Conservation (phyloP, 2,113 vertebrate genomes). For the Isichthys henryi region DNA sequence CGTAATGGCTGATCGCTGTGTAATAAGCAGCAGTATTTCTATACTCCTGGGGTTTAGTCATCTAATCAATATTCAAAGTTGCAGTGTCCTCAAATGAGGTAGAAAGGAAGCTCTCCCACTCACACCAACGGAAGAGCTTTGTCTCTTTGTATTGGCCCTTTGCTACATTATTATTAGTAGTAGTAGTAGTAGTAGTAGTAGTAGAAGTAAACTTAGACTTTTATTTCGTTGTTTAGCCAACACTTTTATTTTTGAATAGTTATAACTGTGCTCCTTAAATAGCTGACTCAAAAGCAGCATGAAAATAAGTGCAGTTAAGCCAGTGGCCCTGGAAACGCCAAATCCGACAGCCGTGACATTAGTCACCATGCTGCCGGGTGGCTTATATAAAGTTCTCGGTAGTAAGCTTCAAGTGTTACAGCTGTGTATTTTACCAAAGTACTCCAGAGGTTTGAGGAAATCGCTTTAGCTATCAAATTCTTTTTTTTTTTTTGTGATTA, state of each 20-base stretch:
- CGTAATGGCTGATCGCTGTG: neutral
- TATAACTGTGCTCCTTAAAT: neutral
- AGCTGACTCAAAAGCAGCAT: neutral
- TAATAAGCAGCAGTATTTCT: neutral
- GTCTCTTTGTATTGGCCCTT: neutral
- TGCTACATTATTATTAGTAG: neutral
- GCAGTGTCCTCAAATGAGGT: neutral
- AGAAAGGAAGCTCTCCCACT: neutral
- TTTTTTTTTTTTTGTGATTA: neutral
- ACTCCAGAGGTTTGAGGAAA: neutral
- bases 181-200: neutral
- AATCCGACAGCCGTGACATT: neutral
- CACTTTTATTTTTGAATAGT: neutral
- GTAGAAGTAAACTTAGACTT: neutral
- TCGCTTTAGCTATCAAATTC: neutral
- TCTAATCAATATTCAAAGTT: neutral
- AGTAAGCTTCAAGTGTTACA: neutral
- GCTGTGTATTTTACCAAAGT: conserved; percentile 4
- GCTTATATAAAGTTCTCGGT: neutral
- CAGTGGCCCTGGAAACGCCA: neutral
- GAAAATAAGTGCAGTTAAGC: neutral
- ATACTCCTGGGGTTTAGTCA: neutral
- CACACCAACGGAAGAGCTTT: neutral
- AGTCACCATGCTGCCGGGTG: neutral
- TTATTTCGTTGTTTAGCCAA: neutral